A percentile compares a stretch with the other conserved stretches of the same genome.
phyloP scores from a whole-genome alignment of 2,113 vertebrate species.

The Corythornis vintsioides region DNA sequence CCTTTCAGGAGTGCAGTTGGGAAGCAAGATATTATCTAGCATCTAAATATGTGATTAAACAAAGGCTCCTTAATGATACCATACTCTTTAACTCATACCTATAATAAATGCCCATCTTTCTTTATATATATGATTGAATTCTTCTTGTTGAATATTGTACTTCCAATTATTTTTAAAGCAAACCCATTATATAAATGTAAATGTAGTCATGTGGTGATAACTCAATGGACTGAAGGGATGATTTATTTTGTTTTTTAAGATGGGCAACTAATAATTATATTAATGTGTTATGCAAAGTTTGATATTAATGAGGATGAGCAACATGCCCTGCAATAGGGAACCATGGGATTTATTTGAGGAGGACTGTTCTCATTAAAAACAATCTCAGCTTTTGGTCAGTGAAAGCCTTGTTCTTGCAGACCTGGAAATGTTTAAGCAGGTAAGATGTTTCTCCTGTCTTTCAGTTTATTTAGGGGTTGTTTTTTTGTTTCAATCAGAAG shows the following conservation, averaged over 20 bases:
- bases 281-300: neutral
- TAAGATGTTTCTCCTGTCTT: neutral
- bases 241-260: neutral
- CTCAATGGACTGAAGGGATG: neutral
- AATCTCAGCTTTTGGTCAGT: neutral
- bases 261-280: neutral
- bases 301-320: neutral
- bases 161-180: neutral
- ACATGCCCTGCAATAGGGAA: neutral
- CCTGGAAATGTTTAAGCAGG: neutral
- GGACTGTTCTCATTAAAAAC: neutral
- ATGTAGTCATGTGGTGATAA: neutral
- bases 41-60: conserved; percentile 20
- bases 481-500: neutral
- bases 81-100: conserved; percentile 4
- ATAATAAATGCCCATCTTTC: neutral
- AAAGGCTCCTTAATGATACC: neutral
- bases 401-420: neutral
- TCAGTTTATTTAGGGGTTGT: neutral
- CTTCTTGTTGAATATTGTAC: conserved; percentile 16
- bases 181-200: neutral
- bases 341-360: neutral
- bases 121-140: conserved; percentile 43
- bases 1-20: neutral
- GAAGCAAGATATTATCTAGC: conserved; percentile 12